A percentile compares a stretch with the other conserved stretches of the same genome.
Evolutionary conservation across 2,113 vertebrate species (phyloP).

Genomic region (Chaetorhynchus papuensis): DNA sequence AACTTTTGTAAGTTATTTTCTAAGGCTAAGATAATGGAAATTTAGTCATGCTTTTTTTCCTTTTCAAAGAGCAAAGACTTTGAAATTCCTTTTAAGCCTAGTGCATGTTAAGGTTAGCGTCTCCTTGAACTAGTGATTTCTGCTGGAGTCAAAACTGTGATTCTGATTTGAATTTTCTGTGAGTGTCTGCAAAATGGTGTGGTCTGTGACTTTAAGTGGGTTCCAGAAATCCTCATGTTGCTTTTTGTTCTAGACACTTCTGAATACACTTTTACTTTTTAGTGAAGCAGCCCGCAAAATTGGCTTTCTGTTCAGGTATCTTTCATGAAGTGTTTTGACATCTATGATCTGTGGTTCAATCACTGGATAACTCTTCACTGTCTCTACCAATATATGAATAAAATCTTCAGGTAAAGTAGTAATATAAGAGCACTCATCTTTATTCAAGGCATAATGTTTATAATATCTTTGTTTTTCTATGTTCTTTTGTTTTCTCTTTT

Average conservation of each 20-base stretch:
- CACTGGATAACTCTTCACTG: not conserved
- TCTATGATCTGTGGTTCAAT: not conserved
- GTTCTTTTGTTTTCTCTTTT: not conserved
- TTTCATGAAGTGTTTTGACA: not conserved
- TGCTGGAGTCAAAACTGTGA: not conserved
- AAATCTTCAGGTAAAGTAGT: not conserved
- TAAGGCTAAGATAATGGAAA: not conserved
- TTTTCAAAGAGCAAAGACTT: not conserved
- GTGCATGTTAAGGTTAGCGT: not conserved
- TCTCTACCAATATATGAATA: not conserved
- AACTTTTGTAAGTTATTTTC: not conserved
- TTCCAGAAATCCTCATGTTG: not conserved
- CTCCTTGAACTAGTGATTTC: not conserved
- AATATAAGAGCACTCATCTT: not conserved
- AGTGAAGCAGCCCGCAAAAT: not conserved
- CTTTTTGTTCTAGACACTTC: not conserved
- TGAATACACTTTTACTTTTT: not conserved
- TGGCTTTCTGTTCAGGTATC: not conserved
- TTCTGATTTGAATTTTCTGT: not conserved
- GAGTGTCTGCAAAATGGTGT: not conserved
- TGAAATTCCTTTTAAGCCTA: not conserved
- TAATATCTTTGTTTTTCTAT: not conserved
- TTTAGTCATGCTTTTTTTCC: not conserved
- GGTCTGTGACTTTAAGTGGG: not conserved
- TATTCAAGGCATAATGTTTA: not conserved